Evolutionary conservation across 2,113 vertebrate species (phyloP), one percentile per base, ranked within the genome.

Genomic region (Sphyrna mokarran): DNA sequence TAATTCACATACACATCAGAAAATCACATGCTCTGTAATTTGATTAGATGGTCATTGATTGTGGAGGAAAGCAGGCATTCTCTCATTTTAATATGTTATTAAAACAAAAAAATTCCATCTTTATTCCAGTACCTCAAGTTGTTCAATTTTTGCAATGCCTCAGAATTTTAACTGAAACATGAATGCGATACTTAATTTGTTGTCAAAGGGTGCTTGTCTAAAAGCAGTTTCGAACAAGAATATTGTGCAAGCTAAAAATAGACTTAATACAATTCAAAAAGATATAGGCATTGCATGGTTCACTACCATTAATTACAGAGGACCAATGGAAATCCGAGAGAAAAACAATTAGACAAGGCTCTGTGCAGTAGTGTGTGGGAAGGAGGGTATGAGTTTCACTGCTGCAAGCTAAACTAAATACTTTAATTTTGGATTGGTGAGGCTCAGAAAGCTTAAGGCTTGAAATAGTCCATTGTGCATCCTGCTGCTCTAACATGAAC

Each of bases 351-450:
- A 63, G 61, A 91, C 58, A 66, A 66, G 29, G 14, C 58, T 83
- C 37, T 91, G 89, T 91, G 61, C 58, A 29, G 48, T 18, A 91
- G 89, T 91, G 58, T 91, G 89, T 91, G 58, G 89, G 89, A 63
- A 91, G 61, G 29, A 66, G 58, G 58, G 33, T 66, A 66, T 91
- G 61, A 91, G 58, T 91, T 91, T 91, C 29, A 66, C n/a, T 66
- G 89, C 89, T 63, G 58, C 16, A 91, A 91, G 61, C 89, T 37
- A 61, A 66, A 66, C 58, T 63, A 33, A 37, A 18, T 66, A 91
- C 61, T n/a, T 91, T 91, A 91, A 66, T 66, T 91, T 61, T 91
- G 29, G 16, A 66, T 91, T 91, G 89, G 61, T 91, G 89, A 91
- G 37, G 58, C 89, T 91, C 63, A 20, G 89, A 91, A 14, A 91